Percentiles rank a stretch among this genome's conserved stretches.
Conservation (phyloP, 2,113 vertebrate species). For the Melierax canorus region DNA sequence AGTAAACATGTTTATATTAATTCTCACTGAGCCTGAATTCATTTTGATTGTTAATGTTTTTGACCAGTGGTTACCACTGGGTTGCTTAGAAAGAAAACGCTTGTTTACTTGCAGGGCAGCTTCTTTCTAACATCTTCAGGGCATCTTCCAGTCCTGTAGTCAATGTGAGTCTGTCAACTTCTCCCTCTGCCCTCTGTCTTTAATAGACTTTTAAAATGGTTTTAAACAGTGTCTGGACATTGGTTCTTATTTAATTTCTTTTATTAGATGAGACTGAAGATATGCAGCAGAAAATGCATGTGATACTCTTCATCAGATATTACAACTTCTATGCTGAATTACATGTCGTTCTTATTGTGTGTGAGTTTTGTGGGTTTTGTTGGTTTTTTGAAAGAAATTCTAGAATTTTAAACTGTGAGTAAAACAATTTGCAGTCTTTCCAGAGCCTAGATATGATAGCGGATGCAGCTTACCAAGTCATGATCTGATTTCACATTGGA, state of each 20-base stretch:
- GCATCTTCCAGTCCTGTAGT: neutral
- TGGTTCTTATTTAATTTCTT: neutral
- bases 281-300: neutral
- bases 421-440: neutral
- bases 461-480: neutral
- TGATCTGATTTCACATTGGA: neutral
- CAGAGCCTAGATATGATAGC: neutral
- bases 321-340: neutral
- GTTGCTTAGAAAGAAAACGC: neutral
- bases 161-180: fast-evolving
- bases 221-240: neutral
- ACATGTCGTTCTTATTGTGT: neutral
- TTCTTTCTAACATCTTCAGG: neutral
- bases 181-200: neutral
- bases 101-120: neutral
- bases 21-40: neutral
- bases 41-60: neutral
- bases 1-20: neutral
- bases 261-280: neutral
- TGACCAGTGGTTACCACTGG: neutral
- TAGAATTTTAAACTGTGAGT: neutral
- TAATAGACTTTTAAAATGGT: neutral
- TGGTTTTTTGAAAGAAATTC: neutral
- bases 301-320: neutral
- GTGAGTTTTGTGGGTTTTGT: neutral